phyloP scores from a whole-genome alignment of 2,888 invertebrate species.

The Leptarthrus brevirostris region DNA sequence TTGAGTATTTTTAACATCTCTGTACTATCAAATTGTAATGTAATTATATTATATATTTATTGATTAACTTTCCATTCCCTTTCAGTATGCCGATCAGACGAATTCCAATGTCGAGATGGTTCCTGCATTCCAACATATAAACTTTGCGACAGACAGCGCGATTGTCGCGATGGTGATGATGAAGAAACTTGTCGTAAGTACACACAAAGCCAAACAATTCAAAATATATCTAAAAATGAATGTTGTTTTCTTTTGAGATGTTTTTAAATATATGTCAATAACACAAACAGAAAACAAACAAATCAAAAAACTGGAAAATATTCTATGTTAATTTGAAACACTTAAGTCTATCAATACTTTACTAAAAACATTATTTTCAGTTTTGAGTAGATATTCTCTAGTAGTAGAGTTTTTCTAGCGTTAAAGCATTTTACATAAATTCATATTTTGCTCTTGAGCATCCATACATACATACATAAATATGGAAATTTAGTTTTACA shows the following conservation, averaged over 20 bases:
- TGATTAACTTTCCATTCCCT: no score
- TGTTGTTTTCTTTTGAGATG: no score
- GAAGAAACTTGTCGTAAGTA: conserved; percentile 69
- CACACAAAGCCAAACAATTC: no score
- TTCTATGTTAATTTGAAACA: no score
- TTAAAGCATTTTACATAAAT: neutral
- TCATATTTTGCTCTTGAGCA: neutral
- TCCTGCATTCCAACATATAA: conserved; percentile 70
- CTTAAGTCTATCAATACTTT: neutral
- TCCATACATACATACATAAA: conserved; percentile 1
- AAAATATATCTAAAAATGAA: conserved; percentile 31
- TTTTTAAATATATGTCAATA: conserved; percentile 2
- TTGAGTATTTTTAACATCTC: no score
- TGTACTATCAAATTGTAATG: no score
- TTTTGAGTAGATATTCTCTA: no score
- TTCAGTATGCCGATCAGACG: conserved; percentile 69
- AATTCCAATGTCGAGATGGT: conserved; percentile 74
- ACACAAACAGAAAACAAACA: conserved; percentile 1
- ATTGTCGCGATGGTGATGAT: conserved; percentile 74
- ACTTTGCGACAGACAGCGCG: conserved; percentile 69
- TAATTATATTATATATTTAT: no score
- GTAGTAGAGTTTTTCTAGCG: no score
- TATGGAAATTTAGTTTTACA: neutral
- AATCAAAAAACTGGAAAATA: conserved; percentile 32
- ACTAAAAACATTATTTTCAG: neutral